Conservation (phyloP, 2,888 invertebrate genomes). For the Asteroscopus sphinx region DNA sequence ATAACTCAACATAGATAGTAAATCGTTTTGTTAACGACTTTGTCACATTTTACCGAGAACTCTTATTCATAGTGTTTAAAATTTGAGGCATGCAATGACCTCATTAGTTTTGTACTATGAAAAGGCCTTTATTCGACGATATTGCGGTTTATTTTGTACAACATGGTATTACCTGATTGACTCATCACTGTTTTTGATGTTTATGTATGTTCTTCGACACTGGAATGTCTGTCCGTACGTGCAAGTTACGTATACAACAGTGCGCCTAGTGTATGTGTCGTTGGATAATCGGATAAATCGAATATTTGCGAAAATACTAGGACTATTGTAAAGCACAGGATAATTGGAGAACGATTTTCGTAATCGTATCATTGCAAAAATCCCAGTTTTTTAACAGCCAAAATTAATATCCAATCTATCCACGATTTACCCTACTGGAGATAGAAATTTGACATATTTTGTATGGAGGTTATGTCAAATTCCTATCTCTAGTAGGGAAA, state of each 20-base stretch:
- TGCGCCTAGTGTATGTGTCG: slow-evolving; percentile 1
- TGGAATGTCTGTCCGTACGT: slow-evolving; percentile 33
- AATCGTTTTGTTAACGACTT: slow-evolving; percentile 31
- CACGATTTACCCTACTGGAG: too few relatives aligned
- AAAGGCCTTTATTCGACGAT: slow-evolving; percentile 12
- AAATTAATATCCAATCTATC: too few relatives aligned
- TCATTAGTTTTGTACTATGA: slow-evolving; percentile 32
- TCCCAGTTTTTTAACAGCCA: too few relatives aligned
- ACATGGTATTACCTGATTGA: slow-evolving; percentile 28
- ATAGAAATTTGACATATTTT: too few relatives aligned
- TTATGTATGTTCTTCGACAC: slow-evolving; percentile 12
- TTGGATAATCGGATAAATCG: too few relatives aligned
- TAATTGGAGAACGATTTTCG: too few relatives aligned
- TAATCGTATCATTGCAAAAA: too few relatives aligned
- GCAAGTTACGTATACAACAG: slow-evolving; percentile 6
- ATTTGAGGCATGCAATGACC: slow-evolving; percentile 22
- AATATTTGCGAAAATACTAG: too few relatives aligned
- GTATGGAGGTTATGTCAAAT: too few relatives aligned
- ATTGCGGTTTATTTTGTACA: slow-evolving; percentile 33
- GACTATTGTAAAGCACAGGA: too few relatives aligned
- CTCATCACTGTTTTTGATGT: slow-evolving; percentile 23
- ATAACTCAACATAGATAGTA: slow-evolving; percentile 7
- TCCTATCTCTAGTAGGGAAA: too few relatives aligned
- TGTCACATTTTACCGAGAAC: slow-evolving; percentile 43
- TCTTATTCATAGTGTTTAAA: slow-evolving; percentile 31